Evolutionary conservation across 2,797 vertebrate genomes (phyloP).

Genomic region (Darevskia mixta): DNA sequence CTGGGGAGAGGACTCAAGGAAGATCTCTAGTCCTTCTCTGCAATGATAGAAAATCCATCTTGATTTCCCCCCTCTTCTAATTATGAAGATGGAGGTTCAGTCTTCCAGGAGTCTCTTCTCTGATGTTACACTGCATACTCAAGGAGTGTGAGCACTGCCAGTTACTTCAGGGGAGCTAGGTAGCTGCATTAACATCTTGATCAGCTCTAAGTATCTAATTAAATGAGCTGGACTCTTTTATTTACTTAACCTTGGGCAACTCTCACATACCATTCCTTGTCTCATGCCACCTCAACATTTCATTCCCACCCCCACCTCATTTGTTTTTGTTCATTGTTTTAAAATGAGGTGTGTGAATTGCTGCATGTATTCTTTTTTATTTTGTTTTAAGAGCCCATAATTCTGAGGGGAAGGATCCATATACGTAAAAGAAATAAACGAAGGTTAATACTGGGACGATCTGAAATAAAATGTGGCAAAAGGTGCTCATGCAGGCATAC

Average conservation of each 20-base stretch:
- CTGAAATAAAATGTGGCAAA: background rate
- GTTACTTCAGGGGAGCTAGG: background rate
- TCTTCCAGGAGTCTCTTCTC: background rate
- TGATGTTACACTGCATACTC: background rate
- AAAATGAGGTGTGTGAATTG: background rate
- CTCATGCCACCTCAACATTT: background rate
- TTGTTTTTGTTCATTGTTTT: background rate
- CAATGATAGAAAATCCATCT: background rate
- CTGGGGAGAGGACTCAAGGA: too few species aligned
- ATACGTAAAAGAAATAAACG: background rate
- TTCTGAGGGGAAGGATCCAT: background rate
- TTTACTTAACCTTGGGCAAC: background rate
- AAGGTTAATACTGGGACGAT: background rate
- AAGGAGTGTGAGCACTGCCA: background rate
- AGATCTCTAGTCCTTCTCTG: background rate
- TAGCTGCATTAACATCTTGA: background rate
- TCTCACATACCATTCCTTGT: background rate
- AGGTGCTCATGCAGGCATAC: constrained; percentile 21
- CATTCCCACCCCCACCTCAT: background rate
- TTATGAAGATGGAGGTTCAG: background rate
- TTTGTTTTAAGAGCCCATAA: background rate
- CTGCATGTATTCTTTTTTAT: background rate
- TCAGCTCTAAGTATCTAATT: background rate
- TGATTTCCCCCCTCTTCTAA: background rate
- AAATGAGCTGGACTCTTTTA: background rate